Evolutionary conservation across 2,113 vertebrate genomes (phyloP).

Genomic region (Psittacula cyanocephala): DNA sequence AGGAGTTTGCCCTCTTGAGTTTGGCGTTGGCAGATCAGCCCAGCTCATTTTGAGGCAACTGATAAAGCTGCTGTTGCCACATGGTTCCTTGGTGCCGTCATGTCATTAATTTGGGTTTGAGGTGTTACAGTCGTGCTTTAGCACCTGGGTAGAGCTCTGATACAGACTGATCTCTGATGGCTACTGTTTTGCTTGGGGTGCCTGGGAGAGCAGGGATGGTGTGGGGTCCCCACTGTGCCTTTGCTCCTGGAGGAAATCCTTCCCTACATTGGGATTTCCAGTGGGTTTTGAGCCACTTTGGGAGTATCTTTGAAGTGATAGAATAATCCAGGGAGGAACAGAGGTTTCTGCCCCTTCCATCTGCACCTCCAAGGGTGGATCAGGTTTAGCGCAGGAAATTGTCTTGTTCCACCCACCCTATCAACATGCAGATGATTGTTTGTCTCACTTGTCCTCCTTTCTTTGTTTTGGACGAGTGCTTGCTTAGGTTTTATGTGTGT

Average conservation of each 20-base stretch:
- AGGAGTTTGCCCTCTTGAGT: neutral
- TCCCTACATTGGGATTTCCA: rapidly evolving
- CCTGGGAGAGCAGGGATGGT: neutral
- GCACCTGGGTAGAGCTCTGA: neutral
- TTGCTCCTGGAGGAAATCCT: neutral
- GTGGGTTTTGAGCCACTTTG: neutral
- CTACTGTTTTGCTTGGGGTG: rapidly evolving
- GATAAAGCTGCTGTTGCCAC: neutral
- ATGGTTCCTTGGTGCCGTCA: rapidly evolving
- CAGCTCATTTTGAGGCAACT: neutral
- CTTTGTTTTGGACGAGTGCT: neutral
- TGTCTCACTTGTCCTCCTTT: neutral
- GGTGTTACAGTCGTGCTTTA: neutral
- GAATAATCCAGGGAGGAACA: neutral
- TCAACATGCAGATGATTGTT: neutral
- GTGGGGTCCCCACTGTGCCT: rapidly evolving
- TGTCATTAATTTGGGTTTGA: neutral
- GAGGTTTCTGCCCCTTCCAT: neutral
- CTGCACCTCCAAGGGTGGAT: neutral
- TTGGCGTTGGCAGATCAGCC: rapidly evolving
- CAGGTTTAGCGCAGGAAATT: neutral
- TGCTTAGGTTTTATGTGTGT: neutral
- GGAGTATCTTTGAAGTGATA: neutral
- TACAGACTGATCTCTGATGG: rapidly evolving
- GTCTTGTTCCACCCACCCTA: neutral